phyloP scores from a whole-genome alignment of 2,797 vertebrate genomes.

The Tapirus indicus region DNA sequence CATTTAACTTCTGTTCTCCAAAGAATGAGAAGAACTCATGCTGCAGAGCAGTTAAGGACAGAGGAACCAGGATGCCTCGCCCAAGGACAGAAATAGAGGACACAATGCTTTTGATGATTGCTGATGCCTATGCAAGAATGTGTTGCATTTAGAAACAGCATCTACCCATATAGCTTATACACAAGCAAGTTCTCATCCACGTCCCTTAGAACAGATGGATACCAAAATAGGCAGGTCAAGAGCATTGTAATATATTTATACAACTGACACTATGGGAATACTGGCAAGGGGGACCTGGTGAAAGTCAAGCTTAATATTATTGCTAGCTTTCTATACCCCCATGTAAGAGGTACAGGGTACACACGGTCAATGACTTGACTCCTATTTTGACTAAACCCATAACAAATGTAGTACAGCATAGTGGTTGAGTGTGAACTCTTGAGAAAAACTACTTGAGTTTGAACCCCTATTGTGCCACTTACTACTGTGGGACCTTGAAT shows the following conservation, averaged over 20 bases:
- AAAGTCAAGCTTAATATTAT: not conserved
- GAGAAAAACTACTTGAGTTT: not conserved
- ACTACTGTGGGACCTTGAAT: not conserved
- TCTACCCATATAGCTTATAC: slow-evolving; percentile 7
- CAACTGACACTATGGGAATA: not conserved
- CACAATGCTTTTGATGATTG: not conserved
- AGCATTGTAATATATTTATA: slow-evolving; percentile 38
- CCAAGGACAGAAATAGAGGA: slow-evolving; percentile 66
- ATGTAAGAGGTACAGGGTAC: not conserved
- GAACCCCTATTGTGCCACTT: not conserved
- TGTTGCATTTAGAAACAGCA: slow-evolving; percentile 56
- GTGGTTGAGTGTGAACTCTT: not conserved
- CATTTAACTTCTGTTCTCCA: slow-evolving; percentile 59
- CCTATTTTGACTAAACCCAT: not conserved
- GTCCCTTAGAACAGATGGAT: slow-evolving; percentile 55
- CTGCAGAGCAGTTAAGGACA: slow-evolving; percentile 59
- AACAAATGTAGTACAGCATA: not conserved
- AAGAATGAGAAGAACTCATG: slow-evolving; percentile 65
- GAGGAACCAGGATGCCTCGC: not conserved
- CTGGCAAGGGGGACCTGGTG: not conserved
- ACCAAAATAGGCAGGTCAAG: slow-evolving; percentile 41
- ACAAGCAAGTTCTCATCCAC: slow-evolving; percentile 33
- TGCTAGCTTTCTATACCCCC: not conserved
- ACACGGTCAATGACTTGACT: not conserved
- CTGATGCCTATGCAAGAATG: not conserved